A percentile compares a stretch with the other conserved stretches of the same genome.
These are phyloP conservation scores for Euphonia xanthogaster DNA, from an alignment of 2,797 vertebrate species.

Conservation along the genomic window DNA sequence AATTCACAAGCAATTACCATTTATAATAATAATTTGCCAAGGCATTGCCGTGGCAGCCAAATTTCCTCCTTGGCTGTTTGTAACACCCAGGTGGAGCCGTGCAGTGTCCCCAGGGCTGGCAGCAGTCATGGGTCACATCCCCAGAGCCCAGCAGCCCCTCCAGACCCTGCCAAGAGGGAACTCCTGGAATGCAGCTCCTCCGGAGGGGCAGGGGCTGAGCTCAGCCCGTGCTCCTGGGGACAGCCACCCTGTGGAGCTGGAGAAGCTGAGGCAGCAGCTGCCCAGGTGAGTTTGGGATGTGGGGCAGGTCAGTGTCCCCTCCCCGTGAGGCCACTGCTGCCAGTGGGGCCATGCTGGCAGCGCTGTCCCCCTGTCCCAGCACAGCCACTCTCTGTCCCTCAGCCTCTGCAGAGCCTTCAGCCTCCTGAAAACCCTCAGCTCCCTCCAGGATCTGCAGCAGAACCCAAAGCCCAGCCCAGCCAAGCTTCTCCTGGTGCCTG, in stretches of 20 bases:
- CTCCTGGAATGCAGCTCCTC: background rate
- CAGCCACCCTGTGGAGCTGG: fast-evolving
- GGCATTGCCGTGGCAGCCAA: no score
- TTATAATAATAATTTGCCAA: no score
- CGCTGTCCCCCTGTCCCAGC: background rate
- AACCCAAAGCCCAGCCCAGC: fast-evolving
- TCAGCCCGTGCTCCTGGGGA: fast-evolving
- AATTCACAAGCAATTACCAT: background rate
- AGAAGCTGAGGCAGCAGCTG: background rate
- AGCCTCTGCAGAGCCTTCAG: background rate
- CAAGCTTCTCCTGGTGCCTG: fast-evolving
- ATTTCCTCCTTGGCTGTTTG: no score
- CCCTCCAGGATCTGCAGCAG: fast-evolving
- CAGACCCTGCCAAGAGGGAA: background rate
- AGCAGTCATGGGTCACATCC: background rate
- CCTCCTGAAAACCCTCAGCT: fast-evolving
- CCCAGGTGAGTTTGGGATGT: fast-evolving
- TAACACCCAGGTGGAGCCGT: background rate
- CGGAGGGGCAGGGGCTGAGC: background rate
- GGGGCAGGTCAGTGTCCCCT: background rate
- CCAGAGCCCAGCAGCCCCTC: background rate
- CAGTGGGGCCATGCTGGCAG: no score
- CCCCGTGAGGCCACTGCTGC: background rate
- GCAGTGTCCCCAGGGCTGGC: background rate
- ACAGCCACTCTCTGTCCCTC: background rate